Conservation (phyloP, 92 coral and sea anemone genomes). For the Epizoanthus rinbou region DNA sequence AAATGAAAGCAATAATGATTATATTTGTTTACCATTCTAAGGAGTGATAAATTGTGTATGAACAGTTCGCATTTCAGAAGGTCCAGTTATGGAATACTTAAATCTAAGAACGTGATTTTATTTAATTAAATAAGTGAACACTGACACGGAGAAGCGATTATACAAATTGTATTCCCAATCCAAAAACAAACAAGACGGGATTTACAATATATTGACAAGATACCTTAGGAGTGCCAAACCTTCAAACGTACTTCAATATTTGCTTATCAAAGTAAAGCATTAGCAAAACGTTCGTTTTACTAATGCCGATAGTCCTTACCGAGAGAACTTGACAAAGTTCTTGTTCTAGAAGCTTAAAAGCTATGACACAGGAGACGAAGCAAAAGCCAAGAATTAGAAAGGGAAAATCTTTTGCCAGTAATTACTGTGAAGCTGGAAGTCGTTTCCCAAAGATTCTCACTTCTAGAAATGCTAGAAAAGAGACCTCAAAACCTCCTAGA, state of each 20-base stretch:
- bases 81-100: neutral
- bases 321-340: neutral
- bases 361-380: neutral
- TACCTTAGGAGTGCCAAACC: too few relatives aligned
- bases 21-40: neutral
- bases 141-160: neutral
- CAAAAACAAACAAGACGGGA: too few relatives aligned
- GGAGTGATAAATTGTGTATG: neutral
- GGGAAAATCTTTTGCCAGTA: neutral
- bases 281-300: too few relatives aligned
- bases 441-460: neutral
- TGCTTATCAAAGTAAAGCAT: too few relatives aligned
- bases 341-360: neutral
- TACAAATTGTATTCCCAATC: neutral
- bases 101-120: neutral
- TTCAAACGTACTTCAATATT: too few relatives aligned
- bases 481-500: neutral
- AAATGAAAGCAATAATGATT: neutral
- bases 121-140: neutral
- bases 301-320: neutral
- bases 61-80: neutral
- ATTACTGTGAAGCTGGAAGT: neutral
- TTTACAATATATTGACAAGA: too few relatives aligned
- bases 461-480: neutral
- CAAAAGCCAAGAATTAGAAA: neutral